phyloP scores from a whole-genome alignment of 1,140 invertebrate genomes.

The Pollicipes pollicipes region DNA sequence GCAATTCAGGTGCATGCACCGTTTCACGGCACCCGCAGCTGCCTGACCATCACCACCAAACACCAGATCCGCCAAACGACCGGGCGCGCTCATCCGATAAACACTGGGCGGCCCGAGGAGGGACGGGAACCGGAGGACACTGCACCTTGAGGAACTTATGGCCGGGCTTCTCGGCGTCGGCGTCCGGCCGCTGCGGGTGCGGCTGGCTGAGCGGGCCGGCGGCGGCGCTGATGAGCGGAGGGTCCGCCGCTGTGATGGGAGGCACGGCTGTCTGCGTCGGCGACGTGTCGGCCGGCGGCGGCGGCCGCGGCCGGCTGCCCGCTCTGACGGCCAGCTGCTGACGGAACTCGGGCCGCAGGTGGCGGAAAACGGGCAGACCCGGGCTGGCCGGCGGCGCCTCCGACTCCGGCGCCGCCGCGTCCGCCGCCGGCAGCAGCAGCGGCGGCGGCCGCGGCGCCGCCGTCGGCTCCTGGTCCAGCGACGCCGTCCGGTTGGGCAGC shows the following conservation, averaged over 20 bases:
- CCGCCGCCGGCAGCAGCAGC: not conserved
- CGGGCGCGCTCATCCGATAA: too few relatives aligned
- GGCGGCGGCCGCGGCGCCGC: not conserved
- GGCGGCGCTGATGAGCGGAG: not conserved
- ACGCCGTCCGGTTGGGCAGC: conserved; percentile 12
- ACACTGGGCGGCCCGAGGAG: too few relatives aligned
- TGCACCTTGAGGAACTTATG: not conserved
- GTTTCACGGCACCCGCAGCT: too few relatives aligned
- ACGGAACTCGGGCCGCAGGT: conserved; percentile 61
- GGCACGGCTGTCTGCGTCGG: not conserved
- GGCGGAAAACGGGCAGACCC: conserved; percentile 41
- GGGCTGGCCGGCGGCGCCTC: conserved; percentile 36
- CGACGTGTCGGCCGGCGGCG: not conserved
- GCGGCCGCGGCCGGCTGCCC: too few relatives aligned
- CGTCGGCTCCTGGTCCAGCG: not conserved
- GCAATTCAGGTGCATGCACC: too few relatives aligned
- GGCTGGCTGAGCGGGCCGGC: not conserved
- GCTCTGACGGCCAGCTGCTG: conserved; percentile 38
- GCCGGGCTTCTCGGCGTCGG: not conserved
- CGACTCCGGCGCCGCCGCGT: conserved; percentile 23
- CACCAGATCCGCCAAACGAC: too few relatives aligned
- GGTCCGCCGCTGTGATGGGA: not conserved
- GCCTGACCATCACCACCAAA: too few relatives aligned
- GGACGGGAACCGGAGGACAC: too few relatives aligned
- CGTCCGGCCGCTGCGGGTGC: not conserved